Evolutionary conservation across 2,888 invertebrate species (phyloP), one percentile per base, ranked within the genome.

Genomic region (Griposia aprilina): DNA sequence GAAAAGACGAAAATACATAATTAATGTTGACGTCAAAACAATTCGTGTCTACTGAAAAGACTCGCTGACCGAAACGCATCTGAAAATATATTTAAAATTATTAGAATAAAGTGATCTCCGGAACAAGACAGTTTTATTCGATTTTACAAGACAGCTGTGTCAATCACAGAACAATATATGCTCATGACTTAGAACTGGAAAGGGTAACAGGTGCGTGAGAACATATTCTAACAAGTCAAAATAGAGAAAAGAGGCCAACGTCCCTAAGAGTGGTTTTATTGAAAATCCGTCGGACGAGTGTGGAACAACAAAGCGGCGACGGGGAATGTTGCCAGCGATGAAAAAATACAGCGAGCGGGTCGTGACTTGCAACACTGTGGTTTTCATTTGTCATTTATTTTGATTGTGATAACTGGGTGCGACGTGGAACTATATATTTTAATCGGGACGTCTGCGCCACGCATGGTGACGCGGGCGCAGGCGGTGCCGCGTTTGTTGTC

Each of bases 361-460:
- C 92, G 91, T 97, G 97, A 97, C 97, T 97, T 97, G 97, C 97
- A 94, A 93, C 92, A 93, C 91, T 91, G 92, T 90, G 92, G 93
- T 95, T 96, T 96, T 95, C 97, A 97, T 97, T 95, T 97, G 97
- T 97, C 97, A 97, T 97, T 96, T 97, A 96, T 97, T 97, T 96
- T 97, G 97, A 97, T 97, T 97, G 96, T 96, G 95, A 94, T 96
- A 96, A 96, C 94, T 91, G 92, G 90, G 90, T 86, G 90, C 87
- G 90, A 90, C 87, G 88, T 87, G 88, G 87, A 89, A 87, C 90
- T 89, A 91, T 92, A 91, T 91, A 91, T 92, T 89, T 90, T 87
- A 91, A 90, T 91, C 90, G 90, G 87, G 83, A 81, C 81, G 85
- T 81, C 74, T 84, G 52, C 74, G 60, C 20, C 70, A 66, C 76